These are phyloP conservation scores for Rhabdophis nuchalis DNA, from an alignment of 2,797 vertebrate genomes.

Conservation along the genomic window DNA sequence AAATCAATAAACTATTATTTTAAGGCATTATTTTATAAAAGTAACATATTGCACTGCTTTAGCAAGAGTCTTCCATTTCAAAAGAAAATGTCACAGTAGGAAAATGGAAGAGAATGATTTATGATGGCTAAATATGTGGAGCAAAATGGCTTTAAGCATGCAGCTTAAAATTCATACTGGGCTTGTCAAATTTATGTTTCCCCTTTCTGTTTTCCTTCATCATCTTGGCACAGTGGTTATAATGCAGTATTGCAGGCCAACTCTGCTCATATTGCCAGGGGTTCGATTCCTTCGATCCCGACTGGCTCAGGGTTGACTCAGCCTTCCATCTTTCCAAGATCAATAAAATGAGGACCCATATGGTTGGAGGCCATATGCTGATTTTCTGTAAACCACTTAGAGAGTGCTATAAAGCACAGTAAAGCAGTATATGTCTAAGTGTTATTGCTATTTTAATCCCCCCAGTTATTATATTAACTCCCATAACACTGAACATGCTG, in stretches of 20 bases:
- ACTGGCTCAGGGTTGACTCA: background rate
- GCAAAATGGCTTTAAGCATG: background rate
- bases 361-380: background rate
- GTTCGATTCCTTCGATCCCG: background rate
- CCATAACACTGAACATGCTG: background rate
- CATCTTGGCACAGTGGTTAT: too few species aligned
- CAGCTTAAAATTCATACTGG: background rate
- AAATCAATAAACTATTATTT: background rate
- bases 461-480: background rate
- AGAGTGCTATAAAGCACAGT: background rate
- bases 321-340: background rate
- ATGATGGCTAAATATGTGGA: background rate
- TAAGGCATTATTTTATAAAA: background rate
- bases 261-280: background rate
- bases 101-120: background rate
- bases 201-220: background rate
- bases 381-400: background rate
- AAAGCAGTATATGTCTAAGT: background rate
- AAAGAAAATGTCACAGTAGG: background rate
- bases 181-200: background rate
- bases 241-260: background rate
- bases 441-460: background rate
- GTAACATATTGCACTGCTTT: background rate
- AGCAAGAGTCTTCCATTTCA: background rate
- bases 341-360: background rate